Evolutionary conservation across 1,140 invertebrate genomes (phyloP), one percentile per base, ranked within the genome.

Genomic region (Trichonephila inaurata): DNA sequence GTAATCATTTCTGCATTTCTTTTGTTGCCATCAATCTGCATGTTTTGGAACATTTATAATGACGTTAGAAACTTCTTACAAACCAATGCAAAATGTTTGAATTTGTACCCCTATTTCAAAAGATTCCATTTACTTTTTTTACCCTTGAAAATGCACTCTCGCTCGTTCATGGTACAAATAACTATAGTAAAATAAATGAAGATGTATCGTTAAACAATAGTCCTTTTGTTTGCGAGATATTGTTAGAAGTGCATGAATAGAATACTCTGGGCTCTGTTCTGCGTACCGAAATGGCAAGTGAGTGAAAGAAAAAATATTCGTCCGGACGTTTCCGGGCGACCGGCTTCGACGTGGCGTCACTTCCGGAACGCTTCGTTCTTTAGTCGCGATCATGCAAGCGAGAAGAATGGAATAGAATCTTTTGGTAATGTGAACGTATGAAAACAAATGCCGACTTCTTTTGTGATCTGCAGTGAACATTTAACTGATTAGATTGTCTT

Each of bases 321-420:
- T 61, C 83, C 82, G 92, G 40, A 85, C 69, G 85, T 88, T 93
- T 93, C 92, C 92, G 86, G 92, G 28, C 86, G 85, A 93, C 85
- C 92, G 92, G 60, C n/a, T 89, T 61, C 72, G 92, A 93, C 72
- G 92, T 88, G 66, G 66, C 86, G 92, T 93, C 92, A 93, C 92
- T 93, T 93, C 92, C 92, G 92, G 92, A 81, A 93, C 85, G 69
- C 40, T 93, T 93, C 92, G 58, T 93, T 89, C 86, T 89, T 51
- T 86, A 86, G 62, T 93, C 72, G 92, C 69, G 72, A 58, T 58
- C 86, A 93, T 28, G 92, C 62, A 89, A 93, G 92, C 92, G 92
- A 77, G 66, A 93, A 93, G 58, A 93, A 93, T 93, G 66, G 64
- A 93, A 93, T 66, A 81, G 83, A 92, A 85, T 82, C 7, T 33